Evolutionary conservation across 2,113 vertebrate species (phyloP), one percentile per base, ranked within the genome.

Genomic region (Leiothrix lutea): DNA sequence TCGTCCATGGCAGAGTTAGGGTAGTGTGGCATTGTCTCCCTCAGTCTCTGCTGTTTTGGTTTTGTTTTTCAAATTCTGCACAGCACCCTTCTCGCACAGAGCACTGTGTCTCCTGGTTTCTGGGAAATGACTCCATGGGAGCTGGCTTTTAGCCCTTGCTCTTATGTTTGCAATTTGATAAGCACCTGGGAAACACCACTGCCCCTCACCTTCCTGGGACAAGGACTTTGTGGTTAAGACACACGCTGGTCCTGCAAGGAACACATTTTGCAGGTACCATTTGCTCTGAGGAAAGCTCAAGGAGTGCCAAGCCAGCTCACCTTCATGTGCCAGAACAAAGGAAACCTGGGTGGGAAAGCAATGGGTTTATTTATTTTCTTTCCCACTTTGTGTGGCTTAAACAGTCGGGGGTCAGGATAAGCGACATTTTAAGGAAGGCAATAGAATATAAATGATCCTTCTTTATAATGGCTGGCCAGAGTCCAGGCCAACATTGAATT

Each of bases 401-500:
- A 66, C 80, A 31, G 56, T 92, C 8, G 62, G 85, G 86, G 92
- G 72, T 91, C 91, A 86, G 84, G 86, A 81, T 86, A 67, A 88
- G 61, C 83, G 18, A 93, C 89, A 44, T 87, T 86, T 92, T 56
- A 91, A 96, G 80, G 85, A 93, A 86, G 62, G 95, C 95, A 92
- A 86, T 95, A 89, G 92, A 95, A 94, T 97, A 95, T 95, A 95
- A 97, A 97, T 89, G 95, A 87, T 95, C 86, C 77, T 82, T 71
- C 91, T 94, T 97, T 84, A 95, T 96, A 95, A 90, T 91, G 96
- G 67, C 88, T 98, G 97, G 97, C 97, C 88, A 50, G 69, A 71
- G 80, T 97, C 96, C 97, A 98, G 95, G 61, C 95, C 95, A 96
- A 94, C 78, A 9, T 31, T 92, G 88, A 95, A 94, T 95, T 97